Conservation (phyloP, 2,888 invertebrate genomes). For the Cepaea hortensis region DNA sequence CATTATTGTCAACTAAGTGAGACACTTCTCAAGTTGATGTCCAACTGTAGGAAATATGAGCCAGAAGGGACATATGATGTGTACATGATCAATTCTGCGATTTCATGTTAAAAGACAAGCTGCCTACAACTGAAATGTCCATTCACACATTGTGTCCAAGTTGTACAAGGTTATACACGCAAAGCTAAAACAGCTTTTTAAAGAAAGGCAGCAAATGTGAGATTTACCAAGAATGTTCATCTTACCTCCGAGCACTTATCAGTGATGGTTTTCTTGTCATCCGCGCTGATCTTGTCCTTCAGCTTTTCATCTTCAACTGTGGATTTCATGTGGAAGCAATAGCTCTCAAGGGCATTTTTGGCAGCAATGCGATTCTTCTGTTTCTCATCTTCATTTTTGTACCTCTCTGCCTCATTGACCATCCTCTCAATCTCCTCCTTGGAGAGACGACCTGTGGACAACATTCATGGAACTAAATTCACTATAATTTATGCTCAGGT, state of each 20-base stretch:
- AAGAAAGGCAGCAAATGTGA: too few species aligned
- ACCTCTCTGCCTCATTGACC: constrained; percentile 94
- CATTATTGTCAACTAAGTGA: too few species aligned
- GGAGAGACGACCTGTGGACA: constrained; percentile 82
- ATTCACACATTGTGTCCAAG: too few species aligned
- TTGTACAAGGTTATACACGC: too few species aligned
- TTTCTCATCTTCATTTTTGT: constrained; percentile 83
- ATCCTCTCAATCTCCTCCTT: constrained; percentile 95
- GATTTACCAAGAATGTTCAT: not conserved
- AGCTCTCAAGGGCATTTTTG: constrained; percentile 87
- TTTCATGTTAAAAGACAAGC: too few species aligned
- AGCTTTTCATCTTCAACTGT: constrained; percentile 92
- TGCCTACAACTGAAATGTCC: too few species aligned
- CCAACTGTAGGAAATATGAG: too few species aligned
- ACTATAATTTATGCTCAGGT: not conserved
- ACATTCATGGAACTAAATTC: not conserved
- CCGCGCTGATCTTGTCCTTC: constrained; percentile 90
- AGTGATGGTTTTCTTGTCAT: constrained; percentile 87
- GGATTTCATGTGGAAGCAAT: constrained; percentile 95
- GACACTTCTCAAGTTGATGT: too few species aligned
- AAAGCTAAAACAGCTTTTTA: too few species aligned
- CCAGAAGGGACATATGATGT: too few species aligned
- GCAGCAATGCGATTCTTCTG: constrained; percentile 82
- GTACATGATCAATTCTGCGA: too few species aligned
- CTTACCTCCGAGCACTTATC: constrained; percentile 88